Evolutionary conservation across 2,888 invertebrate genomes (phyloP).

Genomic region (Philaethria dido): DNA sequence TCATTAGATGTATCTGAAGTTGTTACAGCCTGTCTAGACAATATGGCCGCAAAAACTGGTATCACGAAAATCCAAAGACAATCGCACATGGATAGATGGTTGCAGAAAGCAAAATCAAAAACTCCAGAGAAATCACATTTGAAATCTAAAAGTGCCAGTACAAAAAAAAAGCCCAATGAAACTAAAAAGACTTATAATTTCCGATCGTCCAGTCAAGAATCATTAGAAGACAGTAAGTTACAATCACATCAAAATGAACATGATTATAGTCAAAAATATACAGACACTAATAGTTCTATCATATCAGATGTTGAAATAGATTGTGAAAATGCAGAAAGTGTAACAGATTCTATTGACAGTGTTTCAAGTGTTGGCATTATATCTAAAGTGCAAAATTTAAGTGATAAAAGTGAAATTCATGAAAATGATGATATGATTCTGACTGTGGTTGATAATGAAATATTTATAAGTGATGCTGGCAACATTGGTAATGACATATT

Average conservation of each 20-base stretch:
- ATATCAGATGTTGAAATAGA: constrained; percentile 35
- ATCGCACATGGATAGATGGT: constrained; percentile 80
- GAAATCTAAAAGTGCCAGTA: constrained; percentile 52
- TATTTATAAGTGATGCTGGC: constrained; percentile 23
- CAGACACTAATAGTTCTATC: constrained; percentile 27
- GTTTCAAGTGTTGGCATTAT: constrained; percentile 47
- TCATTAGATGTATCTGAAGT: constrained; percentile 76
- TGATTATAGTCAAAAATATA: constrained; percentile 51
- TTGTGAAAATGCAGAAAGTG: constrained; percentile 41
- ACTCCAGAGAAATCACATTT: constrained; percentile 72
- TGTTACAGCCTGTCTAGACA: constrained; percentile 77
- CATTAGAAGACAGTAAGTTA: constrained; percentile 49
- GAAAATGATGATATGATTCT: constrained; percentile 31
- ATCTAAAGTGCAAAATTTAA: constrained; percentile 50
- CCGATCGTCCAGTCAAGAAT: constrained; percentile 58
- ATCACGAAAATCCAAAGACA: constrained; percentile 77
- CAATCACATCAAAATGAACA: constrained; percentile 56
- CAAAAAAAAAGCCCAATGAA: constrained; percentile 51
- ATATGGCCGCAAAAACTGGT: constrained; percentile 79
- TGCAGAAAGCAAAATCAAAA: constrained; percentile 79
- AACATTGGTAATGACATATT: constrained; percentile 20
- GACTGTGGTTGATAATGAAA: constrained; percentile 22
- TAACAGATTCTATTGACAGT: constrained; percentile 37
- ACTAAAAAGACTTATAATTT: constrained; percentile 55
- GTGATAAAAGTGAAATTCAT: constrained; percentile 35